These are phyloP conservation scores for Rattus norvegicus DNA, from an alignment of 2,113 vertebrate species.

Conservation along the genomic window GRCr8 NC_086036.1:66831001-66831500, in stretches of 20 bases:
- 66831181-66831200: neutral
- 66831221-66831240: neutral
- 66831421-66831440: neutral
- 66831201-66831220: neutral
- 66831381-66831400: neutral
- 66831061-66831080: neutral
- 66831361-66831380: neutral
- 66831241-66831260: neutral
- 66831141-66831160: neutral
- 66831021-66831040: conserved; percentile 8
- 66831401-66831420: neutral
- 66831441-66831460: neutral
- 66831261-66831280: neutral
- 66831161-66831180: neutral
- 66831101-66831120: accelerated
- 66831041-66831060: neutral
- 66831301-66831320: neutral
- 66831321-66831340: neutral
- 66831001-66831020: conserved; percentile 57
- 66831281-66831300: neutral
- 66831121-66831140: neutral
- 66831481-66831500: neutral
- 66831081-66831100: neutral
- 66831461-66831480: neutral
- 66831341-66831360: neutral